Percentiles rank a stretch among this genome's conserved stretches.
Evolutionary conservation across 2,797 vertebrate genomes (phyloP).

Genomic region (Natrix natrix): DNA sequence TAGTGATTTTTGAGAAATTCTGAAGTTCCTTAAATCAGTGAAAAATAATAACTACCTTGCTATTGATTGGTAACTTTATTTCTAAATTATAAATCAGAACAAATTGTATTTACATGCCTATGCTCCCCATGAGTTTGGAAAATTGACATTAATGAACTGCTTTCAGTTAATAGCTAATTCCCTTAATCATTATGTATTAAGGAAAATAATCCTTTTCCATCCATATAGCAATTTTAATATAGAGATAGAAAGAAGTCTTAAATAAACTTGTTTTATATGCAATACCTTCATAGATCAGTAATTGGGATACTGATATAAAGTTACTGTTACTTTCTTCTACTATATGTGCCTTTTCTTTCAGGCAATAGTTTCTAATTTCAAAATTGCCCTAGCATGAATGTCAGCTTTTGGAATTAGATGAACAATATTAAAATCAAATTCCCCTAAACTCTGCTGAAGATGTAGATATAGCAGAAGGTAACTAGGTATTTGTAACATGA

Average conservation of each 20-base stretch:
- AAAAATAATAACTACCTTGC: background rate
- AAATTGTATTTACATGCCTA: background rate
- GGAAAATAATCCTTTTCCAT: background rate
- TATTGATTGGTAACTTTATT: background rate
- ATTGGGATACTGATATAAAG: background rate
- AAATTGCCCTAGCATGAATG: slow-evolving; percentile 28
- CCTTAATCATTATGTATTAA: background rate
- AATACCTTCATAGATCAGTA: background rate
- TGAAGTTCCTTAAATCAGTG: background rate
- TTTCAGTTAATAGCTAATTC: background rate
- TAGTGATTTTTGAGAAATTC: background rate
- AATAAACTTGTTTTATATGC: background rate
- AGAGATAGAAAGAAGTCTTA: background rate
- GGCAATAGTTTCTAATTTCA: background rate
- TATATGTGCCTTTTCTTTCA: background rate
- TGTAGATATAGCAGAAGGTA: background rate
- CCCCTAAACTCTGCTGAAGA: too few species aligned
- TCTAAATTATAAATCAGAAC: background rate
- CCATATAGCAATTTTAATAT: background rate
- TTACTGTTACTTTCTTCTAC: background rate
- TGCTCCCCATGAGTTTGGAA: background rate
- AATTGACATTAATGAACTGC: background rate
- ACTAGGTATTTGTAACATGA: slow-evolving; percentile 30
- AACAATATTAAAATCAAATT: slow-evolving; percentile 12
- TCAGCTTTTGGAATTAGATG: slow-evolving; percentile 44